Base-by-base conservation (phyloP, 2,888 invertebrate genomes). In the Beris chalybata region DNA sequence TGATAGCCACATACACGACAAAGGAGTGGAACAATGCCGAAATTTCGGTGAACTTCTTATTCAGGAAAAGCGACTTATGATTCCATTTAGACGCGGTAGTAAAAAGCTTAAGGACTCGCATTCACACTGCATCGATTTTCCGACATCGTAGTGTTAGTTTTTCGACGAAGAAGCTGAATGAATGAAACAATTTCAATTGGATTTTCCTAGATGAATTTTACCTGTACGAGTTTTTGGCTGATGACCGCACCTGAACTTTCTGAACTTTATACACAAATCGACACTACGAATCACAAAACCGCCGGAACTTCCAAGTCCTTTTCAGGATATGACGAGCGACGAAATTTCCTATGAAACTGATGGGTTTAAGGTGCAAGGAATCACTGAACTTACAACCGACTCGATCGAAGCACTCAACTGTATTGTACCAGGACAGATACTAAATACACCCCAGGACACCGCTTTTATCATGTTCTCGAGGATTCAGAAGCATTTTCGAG, bases 381-480 rank as follows among this genome's bases (percentile, higher is more conserved):
- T 38, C 38, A 5, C 38, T 38, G 38, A 38, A 22, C 61, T 43
- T 54, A 53, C 56, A 52, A 64, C 65, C 65, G 65, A 65, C 48
- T 68, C 56, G 55, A 63, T 65, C 56, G 65, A 63, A 63, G 65
- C 52, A 66, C 68, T 65, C 52, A 55, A 65, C 57, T 50, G 56
- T 45, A 65, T 65, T 68, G 52, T 56, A 48, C 56, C 32, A 61
- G 61, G 52, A 52, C 52, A 61, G 50, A 15, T 30, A 61, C 61
- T 50, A 22, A 61, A 52, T 15, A 38, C 13, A 13, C 4, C 38
- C 61, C 58, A 59, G 58, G 58, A 47, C 6, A 30, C 31, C 31
- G 58, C n/a, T 48, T 48, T 47, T 11, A 30, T 31, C 31, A 48
- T 6, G 30, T 48, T 47, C 59, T 31, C 29, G 9, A 29, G 50